Conservation (phyloP, 2,797 vertebrate genomes). For the Capromys pilorides region DNA sequence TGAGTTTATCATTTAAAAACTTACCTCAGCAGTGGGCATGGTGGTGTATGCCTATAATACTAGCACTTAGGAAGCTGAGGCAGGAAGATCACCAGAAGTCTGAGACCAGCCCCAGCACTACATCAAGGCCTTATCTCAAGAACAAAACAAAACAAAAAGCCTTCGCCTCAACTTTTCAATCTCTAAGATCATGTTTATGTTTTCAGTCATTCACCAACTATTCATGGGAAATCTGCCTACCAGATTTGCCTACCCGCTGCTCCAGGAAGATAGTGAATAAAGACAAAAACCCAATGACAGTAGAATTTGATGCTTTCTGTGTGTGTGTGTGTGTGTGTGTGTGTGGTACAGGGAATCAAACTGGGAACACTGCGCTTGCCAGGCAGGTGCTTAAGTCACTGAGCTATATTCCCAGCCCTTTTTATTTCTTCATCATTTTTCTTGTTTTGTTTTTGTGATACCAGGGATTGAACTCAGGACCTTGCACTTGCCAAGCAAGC, state of each 20-base stretch:
- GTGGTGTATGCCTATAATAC: not conserved
- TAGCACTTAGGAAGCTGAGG: not conserved
- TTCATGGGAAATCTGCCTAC: not conserved
- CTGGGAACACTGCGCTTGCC: too few relatives aligned
- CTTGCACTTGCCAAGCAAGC: too few relatives aligned
- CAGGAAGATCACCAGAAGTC: not conserved
- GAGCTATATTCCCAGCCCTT: too few relatives aligned
- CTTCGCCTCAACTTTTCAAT: not conserved
- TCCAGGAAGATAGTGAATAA: not conserved
- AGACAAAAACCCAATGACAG: not conserved
- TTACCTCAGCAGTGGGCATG: not conserved
- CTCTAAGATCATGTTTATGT: not conserved
- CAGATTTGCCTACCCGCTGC: too few relatives aligned
- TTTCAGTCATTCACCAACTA: not conserved
- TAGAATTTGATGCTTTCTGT: not conserved
- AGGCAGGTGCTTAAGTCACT: too few relatives aligned
- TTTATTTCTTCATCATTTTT: not conserved
- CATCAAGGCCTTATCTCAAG: not conserved
- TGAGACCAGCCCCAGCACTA: not conserved
- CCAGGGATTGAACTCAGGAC: too few relatives aligned
- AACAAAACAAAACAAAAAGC: not conserved
- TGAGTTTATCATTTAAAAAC: conserved; percentile 13
- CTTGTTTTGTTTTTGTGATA: not conserved
- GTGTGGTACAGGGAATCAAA: too few relatives aligned
- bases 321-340: too few relatives aligned